Evolutionary conservation across 2,888 invertebrate species (phyloP), one percentile per base, ranked within the genome.

Genomic region (Ceraclea dissimilis): DNA sequence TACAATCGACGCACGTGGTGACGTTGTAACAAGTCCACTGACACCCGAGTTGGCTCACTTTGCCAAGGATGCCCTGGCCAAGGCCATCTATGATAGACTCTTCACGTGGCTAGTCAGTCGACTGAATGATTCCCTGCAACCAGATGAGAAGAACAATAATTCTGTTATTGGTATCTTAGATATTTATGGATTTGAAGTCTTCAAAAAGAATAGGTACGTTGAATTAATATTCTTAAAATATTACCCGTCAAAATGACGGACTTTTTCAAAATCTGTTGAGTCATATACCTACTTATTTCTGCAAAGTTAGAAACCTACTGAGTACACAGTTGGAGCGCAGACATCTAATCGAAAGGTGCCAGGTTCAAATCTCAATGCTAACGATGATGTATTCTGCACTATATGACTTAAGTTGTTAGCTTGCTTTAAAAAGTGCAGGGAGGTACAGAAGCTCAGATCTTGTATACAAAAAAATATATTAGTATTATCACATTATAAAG

Each of bases 111-210:
- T 95, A 19, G 93, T 94, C 11, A 76, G 79, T 34, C 80, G 89
- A 62, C 78, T 94, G 51, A 94, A 94, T 72, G 71, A 80, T 22
- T 88, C 91, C 0, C 72, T 93, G 20, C 81, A 84, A 54, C 80
- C 86, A 0, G 59, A 65, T 10, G 72, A 79, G 17, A 74, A 75
- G 47, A 72, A 75, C 1, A 78, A 77, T 59, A 84, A 84, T 19
- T 79, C 80, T 1, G 87, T 93, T 0, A 90, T 94, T 74, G 94
- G 94, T 1, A 90, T 95, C 63, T 73, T 95, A 63, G 94, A 95
- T 70, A 95, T 95, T 65, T 95, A 95, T 66, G 95, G 94, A 50
- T 95, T 95, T 69, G 94, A 95, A 73, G 92, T 95, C 63, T 93
- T 95, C 76, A 83, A 89, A 52, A 86, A 83, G 64, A 95, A 95